Conservation (phyloP, 1,140 invertebrate genomes). For the Drosophila cardini region DNA sequence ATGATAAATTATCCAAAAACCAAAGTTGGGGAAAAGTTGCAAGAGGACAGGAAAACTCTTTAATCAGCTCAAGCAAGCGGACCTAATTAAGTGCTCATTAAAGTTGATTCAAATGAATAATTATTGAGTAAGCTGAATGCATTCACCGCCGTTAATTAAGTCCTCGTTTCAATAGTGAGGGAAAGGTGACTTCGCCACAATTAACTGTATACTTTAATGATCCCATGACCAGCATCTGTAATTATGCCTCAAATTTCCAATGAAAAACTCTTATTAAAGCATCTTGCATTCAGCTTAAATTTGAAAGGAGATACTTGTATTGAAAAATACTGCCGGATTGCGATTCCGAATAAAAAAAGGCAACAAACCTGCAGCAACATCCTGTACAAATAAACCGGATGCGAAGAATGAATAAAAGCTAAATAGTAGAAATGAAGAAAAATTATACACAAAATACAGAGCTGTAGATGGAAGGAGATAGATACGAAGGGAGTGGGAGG, state of each 20-base stretch:
- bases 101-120: conserved; percentile 19
- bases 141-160: conserved; percentile 18
- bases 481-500: neutral
- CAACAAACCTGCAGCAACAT: conserved; percentile 52
- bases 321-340: conserved; percentile 6
- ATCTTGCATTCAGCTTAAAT: conserved; percentile 13
- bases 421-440: conserved; percentile 67
- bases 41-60: conserved; percentile 16
- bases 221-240: neutral
- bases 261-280: conserved; percentile 22
- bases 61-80: conserved; percentile 3
- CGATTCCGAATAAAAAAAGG: conserved; percentile 8
- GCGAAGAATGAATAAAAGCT: conserved; percentile 63
- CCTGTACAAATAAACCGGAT: conserved; percentile 68
- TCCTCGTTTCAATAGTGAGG: neutral
- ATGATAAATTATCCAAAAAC: conserved; percentile 31
- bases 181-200: neutral
- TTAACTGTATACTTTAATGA: neutral
- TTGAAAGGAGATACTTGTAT: conserved; percentile 23
- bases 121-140: conserved; percentile 22
- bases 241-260: conserved; percentile 14
- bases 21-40: neutral
- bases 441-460: conserved; percentile 39
- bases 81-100: conserved; percentile 47
- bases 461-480: neutral